These are phyloP conservation scores for Crax fasciolata DNA, from an alignment of 2,797 vertebrate genomes.

Conservation along the genomic window DNA sequence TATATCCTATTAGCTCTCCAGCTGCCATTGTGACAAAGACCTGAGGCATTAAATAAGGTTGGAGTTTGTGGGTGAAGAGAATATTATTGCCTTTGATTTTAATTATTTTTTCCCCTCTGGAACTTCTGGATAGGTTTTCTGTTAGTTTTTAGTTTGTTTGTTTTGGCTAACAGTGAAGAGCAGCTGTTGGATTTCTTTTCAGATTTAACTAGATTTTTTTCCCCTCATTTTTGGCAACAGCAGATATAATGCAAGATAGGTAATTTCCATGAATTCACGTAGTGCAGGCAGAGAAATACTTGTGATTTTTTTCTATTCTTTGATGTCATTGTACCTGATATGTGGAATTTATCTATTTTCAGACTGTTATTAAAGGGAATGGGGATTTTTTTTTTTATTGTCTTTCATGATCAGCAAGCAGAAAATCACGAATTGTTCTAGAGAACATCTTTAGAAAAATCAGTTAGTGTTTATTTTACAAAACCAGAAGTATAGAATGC, in stretches of 20 bases:
- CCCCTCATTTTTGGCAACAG: not conserved
- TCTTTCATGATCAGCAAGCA: not conserved
- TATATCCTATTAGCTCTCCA: not conserved
- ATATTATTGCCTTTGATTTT: not conserved
- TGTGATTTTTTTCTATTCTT: not conserved
- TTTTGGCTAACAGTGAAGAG: conserved; percentile 41
- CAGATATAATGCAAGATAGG: not conserved
- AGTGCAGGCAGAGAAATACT: not conserved
- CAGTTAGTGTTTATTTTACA: not conserved
- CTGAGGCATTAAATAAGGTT: not conserved
- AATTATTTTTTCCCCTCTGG: not conserved
- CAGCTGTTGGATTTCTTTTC: conserved; percentile 35
- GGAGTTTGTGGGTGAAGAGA: not conserved
- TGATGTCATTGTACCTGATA: not conserved
- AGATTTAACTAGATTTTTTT: not conserved
- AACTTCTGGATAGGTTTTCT: not conserved
- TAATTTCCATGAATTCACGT: not conserved
- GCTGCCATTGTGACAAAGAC: not conserved
- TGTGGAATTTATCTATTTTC: not conserved
- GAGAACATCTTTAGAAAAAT: not conserved
- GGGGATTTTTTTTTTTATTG: not conserved
- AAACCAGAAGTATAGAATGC: not conserved
- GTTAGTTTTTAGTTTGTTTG: not conserved
- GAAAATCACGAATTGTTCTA: not conserved
- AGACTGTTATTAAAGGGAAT: not conserved